Evolutionary conservation across 2,113 vertebrate species (phyloP).

Genomic region (Protobothrops flavoviridis): DNA sequence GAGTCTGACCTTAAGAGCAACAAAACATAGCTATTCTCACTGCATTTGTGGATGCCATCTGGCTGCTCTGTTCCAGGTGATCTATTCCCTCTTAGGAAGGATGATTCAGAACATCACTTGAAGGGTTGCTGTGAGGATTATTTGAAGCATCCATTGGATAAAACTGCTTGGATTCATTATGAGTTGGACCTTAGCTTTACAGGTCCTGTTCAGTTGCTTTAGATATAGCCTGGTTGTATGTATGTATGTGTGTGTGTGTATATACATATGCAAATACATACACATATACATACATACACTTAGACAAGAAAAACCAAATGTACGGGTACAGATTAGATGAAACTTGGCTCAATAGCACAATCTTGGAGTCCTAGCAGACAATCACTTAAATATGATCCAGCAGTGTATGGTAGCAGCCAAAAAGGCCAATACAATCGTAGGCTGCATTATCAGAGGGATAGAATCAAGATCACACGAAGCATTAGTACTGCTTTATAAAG

Average conservation of each 20-base stretch:
- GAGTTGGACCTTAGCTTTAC: background rate
- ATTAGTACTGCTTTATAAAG: background rate
- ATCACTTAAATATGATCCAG: background rate
- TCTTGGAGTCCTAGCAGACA: background rate
- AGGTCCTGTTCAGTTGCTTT: background rate
- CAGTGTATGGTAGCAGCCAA: background rate
- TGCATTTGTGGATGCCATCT: background rate
- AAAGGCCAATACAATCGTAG: background rate
- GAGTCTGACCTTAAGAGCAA: background rate
- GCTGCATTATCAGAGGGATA: background rate
- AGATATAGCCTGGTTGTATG: background rate
- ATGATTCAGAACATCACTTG: background rate
- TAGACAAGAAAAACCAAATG: background rate
- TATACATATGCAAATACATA: background rate
- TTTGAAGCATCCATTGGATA: background rate
- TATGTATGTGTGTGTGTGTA: background rate
- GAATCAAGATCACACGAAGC: background rate
- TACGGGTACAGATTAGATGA: background rate
- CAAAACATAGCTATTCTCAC: background rate
- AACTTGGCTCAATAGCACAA: background rate
- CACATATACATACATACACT: background rate
- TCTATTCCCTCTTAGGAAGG: background rate
- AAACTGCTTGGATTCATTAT: background rate
- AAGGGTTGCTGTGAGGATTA: background rate
- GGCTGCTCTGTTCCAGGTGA: background rate